Base-by-base conservation (phyloP, 2,888 invertebrate genomes). In the Odontocerum albicorne region DNA sequence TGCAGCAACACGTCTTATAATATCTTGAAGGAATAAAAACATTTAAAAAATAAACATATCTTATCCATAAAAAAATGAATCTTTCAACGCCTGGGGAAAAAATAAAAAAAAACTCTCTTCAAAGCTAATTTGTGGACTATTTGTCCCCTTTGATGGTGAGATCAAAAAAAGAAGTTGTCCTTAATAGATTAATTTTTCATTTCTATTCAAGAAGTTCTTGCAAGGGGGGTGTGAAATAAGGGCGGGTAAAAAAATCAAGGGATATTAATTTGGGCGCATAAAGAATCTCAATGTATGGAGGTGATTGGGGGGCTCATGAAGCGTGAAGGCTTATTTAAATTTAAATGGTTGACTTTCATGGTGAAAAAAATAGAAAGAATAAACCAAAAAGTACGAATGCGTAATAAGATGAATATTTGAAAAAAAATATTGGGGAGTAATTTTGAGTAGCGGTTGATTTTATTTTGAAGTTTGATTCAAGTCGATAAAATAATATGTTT, bases 151-250 rank as follows among this genome's bases (percentile, higher is more conserved):
- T 46, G 47, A 47, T 44, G 55, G 55, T 21, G 47, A 53, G 53
- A 57, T 59, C 51, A 55, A 59, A 58, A 47, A 50, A 55, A 46
- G 44, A 39, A 44, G 43, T 46, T 47, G 22, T 49, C 39, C 59
- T 68, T 76, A 75, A 77, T 76, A 72, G 74, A 73, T 75, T 75
- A 75, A 77, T 76, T 77, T 77, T 76, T 77, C 75, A 76, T 75
- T 74, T 50, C 33, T 38, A 55, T 50, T 50, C 35, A 42, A 40
- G 32, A 13, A 19, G 16, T 27, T 42, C 13, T 21, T 42, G 15
- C 32, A 13, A 13, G 53, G 22, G 17, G 15, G 40, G 4, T 31
- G 36, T 8, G 33, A 31, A 22, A 32, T 15, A 17, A 17, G 36
- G 36, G 31, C 39, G 44, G 43, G 43, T 32, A 54, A 54, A 40